Conservation (phyloP, 1,140 invertebrate species). For the Aphelinus certus region DNA sequence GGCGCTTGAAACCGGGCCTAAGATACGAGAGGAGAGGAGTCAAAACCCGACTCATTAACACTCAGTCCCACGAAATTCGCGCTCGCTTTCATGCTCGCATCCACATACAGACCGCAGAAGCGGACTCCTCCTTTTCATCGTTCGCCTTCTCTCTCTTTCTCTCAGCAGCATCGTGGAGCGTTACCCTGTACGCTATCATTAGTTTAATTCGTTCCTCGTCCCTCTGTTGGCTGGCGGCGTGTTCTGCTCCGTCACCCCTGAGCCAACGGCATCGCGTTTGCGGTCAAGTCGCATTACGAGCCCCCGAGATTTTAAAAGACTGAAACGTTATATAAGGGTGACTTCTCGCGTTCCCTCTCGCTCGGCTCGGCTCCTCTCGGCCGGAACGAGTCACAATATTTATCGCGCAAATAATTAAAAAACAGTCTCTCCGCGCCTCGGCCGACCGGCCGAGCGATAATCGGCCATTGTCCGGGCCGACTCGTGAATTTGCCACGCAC, state of each 20-base stretch:
- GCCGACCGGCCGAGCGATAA: conserved; percentile 27
- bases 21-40: too few relatives aligned
- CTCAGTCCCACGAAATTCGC: conserved; percentile 35
- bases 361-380: background rate
- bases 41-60: conserved; percentile 40
- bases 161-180: background rate
- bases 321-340: conserved; percentile 18
- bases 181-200: conserved; percentile 36
- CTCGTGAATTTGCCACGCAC: conserved; percentile 33
- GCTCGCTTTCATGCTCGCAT: background rate
- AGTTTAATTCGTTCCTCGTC: conserved; percentile 38
- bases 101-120: conserved; percentile 26
- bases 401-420: conserved; percentile 45
- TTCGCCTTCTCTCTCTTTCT: background rate
- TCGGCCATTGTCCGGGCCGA: conserved; percentile 17
- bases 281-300: conserved; percentile 36
- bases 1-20: too few relatives aligned
- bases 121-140: conserved; percentile 28
- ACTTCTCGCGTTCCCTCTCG: background rate
- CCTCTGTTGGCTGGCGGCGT: background rate
- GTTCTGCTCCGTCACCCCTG: conserved; percentile 13
- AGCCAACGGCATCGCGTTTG: conserved; percentile 13
- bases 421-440: conserved; percentile 39
- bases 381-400: conserved; percentile 44
- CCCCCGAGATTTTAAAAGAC: background rate